A percentile compares a stretch with the other conserved stretches of the same genome.
These are phyloP conservation scores for Sibirionetta formosa DNA, from an alignment of 2,797 vertebrate species.

Conservation along the genomic window DNA sequence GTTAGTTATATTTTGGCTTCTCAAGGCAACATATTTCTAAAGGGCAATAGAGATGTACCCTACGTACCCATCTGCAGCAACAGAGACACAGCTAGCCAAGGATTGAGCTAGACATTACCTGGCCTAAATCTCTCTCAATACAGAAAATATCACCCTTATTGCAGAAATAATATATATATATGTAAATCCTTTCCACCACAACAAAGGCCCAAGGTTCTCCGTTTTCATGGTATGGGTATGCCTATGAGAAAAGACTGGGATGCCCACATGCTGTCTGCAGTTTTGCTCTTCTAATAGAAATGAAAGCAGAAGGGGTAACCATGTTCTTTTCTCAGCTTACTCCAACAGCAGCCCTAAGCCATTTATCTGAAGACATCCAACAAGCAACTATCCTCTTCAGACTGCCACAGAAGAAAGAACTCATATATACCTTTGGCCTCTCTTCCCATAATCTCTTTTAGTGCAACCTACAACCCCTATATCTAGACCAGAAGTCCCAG, in stretches of 20 bases:
- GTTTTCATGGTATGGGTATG: neutral
- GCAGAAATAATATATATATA: neutral
- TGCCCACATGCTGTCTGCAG: neutral
- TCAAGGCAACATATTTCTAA: slow-evolving; percentile 47
- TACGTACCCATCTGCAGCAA: neutral
- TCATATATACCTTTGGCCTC: accelerated
- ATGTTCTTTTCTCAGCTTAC: neutral
- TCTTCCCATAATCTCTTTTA: neutral
- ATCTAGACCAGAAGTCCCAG: neutral
- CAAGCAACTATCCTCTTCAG: neutral
- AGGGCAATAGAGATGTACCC: slow-evolving; percentile 31
- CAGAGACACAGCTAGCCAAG: neutral
- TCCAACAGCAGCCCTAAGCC: neutral
- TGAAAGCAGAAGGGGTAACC: neutral
- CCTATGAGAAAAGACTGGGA: neutral
- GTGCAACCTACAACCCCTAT: neutral
- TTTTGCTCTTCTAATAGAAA: neutral
- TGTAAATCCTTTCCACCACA: neutral
- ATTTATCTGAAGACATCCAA: neutral
- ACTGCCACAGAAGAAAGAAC: accelerated
- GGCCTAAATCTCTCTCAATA: neutral
- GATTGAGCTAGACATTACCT: neutral
- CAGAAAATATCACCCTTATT: neutral
- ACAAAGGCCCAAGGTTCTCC: neutral
- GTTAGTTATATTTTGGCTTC: slow-evolving; percentile 59